These are phyloP conservation scores for Rhabdornis inornatus DNA, from an alignment of 2,113 vertebrate species.

Conservation along the genomic window DNA sequence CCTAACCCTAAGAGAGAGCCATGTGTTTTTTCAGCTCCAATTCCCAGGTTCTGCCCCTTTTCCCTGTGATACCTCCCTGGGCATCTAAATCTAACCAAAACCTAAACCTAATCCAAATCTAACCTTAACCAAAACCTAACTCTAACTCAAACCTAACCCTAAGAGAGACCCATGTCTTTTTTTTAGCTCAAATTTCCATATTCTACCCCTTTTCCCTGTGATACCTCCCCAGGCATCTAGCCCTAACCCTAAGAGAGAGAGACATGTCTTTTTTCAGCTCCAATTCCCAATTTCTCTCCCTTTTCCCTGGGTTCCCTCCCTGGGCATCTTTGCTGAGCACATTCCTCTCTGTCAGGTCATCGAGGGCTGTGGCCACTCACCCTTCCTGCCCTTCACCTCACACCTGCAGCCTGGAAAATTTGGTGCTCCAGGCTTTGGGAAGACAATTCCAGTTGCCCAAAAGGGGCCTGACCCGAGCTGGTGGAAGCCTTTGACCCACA, in stretches of 20 bases:
- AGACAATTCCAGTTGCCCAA: neutral
- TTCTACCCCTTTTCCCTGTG: neutral
- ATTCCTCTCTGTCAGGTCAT: neutral
- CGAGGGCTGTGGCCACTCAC: neutral
- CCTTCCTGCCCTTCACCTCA: neutral
- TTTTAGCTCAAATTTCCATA: neutral
- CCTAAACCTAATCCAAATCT: neutral
- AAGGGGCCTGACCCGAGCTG: neutral
- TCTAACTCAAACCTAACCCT: neutral
- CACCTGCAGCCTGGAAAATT: neutral
- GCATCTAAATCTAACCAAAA: neutral
- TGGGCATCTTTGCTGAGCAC: neutral
- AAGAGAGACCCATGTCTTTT: accelerated
- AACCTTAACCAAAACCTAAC: no score
- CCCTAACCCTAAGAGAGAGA: neutral
- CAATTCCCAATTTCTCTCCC: neutral
- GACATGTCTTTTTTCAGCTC: accelerated
- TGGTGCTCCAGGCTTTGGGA: neutral
- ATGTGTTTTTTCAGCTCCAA: accelerated
- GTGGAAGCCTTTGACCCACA: neutral
- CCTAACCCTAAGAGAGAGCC: neutral
- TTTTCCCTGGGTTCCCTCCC: neutral
- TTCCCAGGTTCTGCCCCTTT: neutral
- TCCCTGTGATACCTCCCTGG: neutral
- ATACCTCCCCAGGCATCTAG: neutral